Evolutionary conservation across 1,140 invertebrate species (phyloP).

Genomic region (Drosophila kurseongensis): DNA sequence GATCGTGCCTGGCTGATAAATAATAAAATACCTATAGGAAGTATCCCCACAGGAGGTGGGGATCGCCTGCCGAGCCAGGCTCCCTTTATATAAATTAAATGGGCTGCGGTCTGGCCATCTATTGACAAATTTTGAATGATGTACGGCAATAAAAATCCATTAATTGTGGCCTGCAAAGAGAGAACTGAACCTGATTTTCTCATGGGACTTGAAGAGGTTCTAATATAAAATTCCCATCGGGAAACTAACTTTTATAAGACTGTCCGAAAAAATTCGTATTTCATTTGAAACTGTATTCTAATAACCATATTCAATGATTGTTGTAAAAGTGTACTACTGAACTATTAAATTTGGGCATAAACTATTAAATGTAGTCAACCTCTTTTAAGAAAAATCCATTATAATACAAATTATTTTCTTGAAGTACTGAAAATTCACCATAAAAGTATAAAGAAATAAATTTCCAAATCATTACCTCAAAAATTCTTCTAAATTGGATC

Average conservation of each 20-base stretch:
- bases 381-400: too few relatives aligned
- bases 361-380: too few relatives aligned
- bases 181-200: constrained; percentile 22
- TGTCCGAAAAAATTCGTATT: too few relatives aligned
- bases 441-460: not conserved
- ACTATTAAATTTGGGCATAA: too few relatives aligned
- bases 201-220: not conserved
- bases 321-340: too few relatives aligned
- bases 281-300: too few relatives aligned
- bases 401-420: too few relatives aligned
- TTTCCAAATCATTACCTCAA: not conserved
- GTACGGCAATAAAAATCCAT: constrained; percentile 78
- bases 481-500: not conserved
- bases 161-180: constrained; percentile 51
- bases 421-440: too few relatives aligned
- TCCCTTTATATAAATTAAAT: constrained; percentile 62
- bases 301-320: too few relatives aligned
- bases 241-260: too few relatives aligned
- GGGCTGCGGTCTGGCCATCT: constrained; percentile 70
- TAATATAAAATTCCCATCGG: not conserved
- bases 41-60: constrained; percentile 24
- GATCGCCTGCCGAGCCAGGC: not conserved
- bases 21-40: constrained; percentile 80
- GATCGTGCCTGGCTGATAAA: constrained; percentile 70
- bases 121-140: constrained; percentile 80